Percentiles rank a stretch among this genome's conserved stretches.
These are phyloP conservation scores for Solea senegalensis DNA, from an alignment of 2,113 vertebrate genomes.

Conservation along the genomic window DNA sequence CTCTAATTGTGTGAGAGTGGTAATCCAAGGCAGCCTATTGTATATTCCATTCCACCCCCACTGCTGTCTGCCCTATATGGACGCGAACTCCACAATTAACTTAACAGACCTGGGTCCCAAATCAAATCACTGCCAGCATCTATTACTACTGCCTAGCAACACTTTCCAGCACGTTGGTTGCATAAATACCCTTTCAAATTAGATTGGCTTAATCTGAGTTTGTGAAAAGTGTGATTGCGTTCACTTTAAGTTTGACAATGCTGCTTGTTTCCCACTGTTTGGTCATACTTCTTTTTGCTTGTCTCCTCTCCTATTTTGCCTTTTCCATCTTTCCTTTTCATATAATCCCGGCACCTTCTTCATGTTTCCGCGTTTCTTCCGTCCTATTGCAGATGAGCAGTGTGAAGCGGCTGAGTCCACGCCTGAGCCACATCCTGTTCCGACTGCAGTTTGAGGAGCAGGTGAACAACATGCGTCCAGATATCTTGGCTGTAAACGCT, in stretches of 20 bases:
- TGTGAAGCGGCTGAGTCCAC: slow-evolving; percentile 90
- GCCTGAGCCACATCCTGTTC: slow-evolving; percentile 96
- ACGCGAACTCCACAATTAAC: slow-evolving; percentile 80
- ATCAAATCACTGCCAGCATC: slow-evolving; percentile 80
- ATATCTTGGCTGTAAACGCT: slow-evolving; percentile 93
- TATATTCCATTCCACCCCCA: slow-evolving; percentile 75
- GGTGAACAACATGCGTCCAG: slow-evolving; percentile 93
- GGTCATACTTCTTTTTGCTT: neutral
- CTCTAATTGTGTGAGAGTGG: slow-evolving; percentile 80
- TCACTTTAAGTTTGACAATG: slow-evolving; percentile 49
- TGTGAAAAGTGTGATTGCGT: slow-evolving; percentile 48
- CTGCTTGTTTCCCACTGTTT: slow-evolving; percentile 30
- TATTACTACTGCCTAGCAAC: slow-evolving; percentile 78
- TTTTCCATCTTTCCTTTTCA: slow-evolving; percentile 56
- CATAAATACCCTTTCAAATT: slow-evolving; percentile 71
- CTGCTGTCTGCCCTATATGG: slow-evolving; percentile 67
- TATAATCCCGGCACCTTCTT: slow-evolving; percentile 32
- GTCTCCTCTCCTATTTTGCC: neutral
- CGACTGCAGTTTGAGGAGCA: slow-evolving; percentile 98
- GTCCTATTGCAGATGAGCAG: slow-evolving; percentile 90
- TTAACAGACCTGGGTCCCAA: slow-evolving; percentile 75
- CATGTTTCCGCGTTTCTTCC: neutral
- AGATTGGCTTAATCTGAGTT: slow-evolving; percentile 48
- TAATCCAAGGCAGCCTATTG: slow-evolving; percentile 79
- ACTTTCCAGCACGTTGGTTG: slow-evolving; percentile 61